Evolutionary conservation across 2,888 invertebrate species (phyloP), one percentile per base, ranked within the genome.

Genomic region (Portevinia maculata): DNA sequence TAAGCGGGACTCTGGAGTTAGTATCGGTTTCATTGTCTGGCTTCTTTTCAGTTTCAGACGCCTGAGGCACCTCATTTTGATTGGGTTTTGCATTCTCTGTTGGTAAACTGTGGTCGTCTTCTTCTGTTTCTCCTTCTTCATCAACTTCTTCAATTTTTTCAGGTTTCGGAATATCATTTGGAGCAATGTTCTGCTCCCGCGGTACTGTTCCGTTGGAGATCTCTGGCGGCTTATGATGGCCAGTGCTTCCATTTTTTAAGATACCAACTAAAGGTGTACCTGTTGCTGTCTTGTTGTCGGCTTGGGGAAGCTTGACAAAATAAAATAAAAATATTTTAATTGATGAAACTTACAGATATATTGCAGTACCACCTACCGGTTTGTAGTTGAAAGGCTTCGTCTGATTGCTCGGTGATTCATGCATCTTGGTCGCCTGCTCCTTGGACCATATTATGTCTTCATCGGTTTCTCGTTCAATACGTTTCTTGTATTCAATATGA

Each of bases 381-480:
- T 92, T 90, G 86, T 93, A 93, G 15, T 87, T 88, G 76, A 89
- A 91, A 6, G 92, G 89, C 39, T 89, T 88, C 50, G 89, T 70
- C 50, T 89, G 88, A 7, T 87, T 86, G 65, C 92, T 91, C 11
- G 92, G 91, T 1, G 93, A 92, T 86, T 94, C 94, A 86, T 94
- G 94, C 88, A 91, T 88, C 90, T 94, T 94, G 1, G 93, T 93
- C 0, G 95, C 95, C 86, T 95, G 94, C 87, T 95, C 95, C 88
- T 95, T 95, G 55, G 93, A 94, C 90, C 94, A 93, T 86, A 95
- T 92, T 71, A 95, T 94, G 85, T 93, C 94, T 86, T 95, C 95
- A 87, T 96, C 95, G 0, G 95, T 94, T 91, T 95, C 94, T 86
- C 94, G 93, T 88, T 96, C 95, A 79, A 94, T 92, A 59, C 94